Conservation (phyloP, 2,113 vertebrate species). For the Astur gentilis region DNA sequence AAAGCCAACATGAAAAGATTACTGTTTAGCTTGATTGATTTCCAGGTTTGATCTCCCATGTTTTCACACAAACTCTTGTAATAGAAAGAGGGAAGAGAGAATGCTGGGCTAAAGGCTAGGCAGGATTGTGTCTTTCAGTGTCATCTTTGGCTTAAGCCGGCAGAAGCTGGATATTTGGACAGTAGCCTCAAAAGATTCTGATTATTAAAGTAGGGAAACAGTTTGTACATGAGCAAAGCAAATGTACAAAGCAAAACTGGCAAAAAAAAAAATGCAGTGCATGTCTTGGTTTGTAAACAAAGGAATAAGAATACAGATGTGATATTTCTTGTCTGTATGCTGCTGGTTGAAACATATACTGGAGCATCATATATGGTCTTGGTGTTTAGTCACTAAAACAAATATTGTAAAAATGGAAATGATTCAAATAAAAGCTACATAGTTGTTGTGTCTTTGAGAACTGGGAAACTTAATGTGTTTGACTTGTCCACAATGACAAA, state of each 20-base stretch:
- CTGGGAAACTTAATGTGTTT: not conserved
- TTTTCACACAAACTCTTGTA: not conserved
- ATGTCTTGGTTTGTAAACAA: not conserved
- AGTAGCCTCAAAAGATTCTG: not conserved
- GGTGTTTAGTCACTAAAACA: not conserved
- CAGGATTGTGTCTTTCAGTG: not conserved
- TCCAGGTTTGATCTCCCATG: not conserved
- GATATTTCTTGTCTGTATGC: not conserved
- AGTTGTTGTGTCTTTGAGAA: not conserved
- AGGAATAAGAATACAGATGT: not conserved
- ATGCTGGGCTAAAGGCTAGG: not conserved
- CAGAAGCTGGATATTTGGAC: not conserved
- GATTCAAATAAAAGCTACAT: not conserved
- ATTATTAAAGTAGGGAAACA: not conserved
- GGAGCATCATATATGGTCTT: not conserved
- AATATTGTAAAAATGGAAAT: not conserved
- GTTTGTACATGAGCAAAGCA: not conserved
- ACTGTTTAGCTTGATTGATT: not conserved
- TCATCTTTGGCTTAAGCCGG: not conserved
- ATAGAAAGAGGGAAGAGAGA: not conserved
- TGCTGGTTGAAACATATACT: not conserved
- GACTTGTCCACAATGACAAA: not conserved
- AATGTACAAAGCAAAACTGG: not conserved
- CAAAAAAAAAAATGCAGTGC: not conserved
- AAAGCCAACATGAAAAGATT: not conserved